Evolutionary conservation across 2,888 invertebrate genomes (phyloP).

Genomic region (Gnatocerus cornutus): DNA sequence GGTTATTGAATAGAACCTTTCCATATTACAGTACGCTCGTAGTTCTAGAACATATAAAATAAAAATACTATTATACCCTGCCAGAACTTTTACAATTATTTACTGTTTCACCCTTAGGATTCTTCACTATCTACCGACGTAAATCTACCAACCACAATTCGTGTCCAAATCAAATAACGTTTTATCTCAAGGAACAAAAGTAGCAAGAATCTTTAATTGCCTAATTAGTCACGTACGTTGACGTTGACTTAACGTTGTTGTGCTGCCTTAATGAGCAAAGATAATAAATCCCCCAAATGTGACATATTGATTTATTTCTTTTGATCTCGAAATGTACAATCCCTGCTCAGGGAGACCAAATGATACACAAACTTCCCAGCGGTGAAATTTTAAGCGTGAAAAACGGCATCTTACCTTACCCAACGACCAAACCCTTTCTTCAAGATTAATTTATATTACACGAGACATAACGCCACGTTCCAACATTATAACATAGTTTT

Average conservation of each 20-base stretch:
- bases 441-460: constrained; percentile 28
- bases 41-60: no score
- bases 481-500: neutral
- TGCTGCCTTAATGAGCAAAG: constrained; percentile 19
- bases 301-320: constrained; percentile 30
- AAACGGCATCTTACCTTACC: constrained; percentile 16
- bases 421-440: constrained; percentile 15
- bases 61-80: no score
- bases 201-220: constrained; percentile 34
- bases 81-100: no score
- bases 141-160: constrained; percentile 19
- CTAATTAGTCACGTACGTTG: constrained; percentile 34
- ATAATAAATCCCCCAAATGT: constrained; percentile 27
- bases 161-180: constrained; percentile 33
- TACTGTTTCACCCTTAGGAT: no score
- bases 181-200: constrained; percentile 33
- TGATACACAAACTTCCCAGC: constrained; percentile 22
- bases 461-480: neutral
- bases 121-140: neutral
- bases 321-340: constrained; percentile 31
- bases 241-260: constrained; percentile 24
- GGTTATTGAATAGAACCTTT: no score
- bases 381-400: constrained; percentile 26
- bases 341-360: constrained; percentile 12
- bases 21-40: no score